These are phyloP conservation scores for Rhyacichthys aspro DNA, from an alignment of 2,797 vertebrate species.

Conservation along the genomic window DNA sequence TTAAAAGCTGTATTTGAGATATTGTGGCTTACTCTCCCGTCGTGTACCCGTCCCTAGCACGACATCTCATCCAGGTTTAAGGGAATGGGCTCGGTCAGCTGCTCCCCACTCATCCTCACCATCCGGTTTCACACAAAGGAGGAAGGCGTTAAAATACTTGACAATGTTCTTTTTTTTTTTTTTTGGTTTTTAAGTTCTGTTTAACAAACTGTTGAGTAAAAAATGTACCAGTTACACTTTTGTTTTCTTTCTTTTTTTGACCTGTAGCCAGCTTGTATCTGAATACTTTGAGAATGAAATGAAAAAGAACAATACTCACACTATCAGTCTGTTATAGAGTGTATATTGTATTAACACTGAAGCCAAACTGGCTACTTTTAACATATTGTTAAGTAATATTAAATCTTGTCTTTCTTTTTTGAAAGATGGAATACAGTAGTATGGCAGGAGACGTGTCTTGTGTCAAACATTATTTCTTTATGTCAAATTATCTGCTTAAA, in stretches of 20 bases:
- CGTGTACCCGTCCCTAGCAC: conserved; percentile 81
- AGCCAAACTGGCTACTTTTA: conserved; percentile 99
- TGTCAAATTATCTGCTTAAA: not conserved
- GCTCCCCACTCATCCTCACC: conserved; percentile 46
- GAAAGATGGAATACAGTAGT: conserved; percentile 99
- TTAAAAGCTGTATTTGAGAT: conserved; percentile 84
- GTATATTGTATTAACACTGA: conserved; percentile 99
- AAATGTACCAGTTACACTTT: conserved; percentile 93
- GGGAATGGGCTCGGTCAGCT: conserved; percentile 83
- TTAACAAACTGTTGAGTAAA: conserved; percentile 89
- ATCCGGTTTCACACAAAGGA: conserved; percentile 72
- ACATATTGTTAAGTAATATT: conserved; percentile 99
- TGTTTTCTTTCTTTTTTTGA: conserved; percentile 83
- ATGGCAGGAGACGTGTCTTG: conserved; percentile 88
- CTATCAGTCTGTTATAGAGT: conserved; percentile 98
- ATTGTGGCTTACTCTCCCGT: conserved; percentile 86
- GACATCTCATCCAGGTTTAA: conserved; percentile 82
- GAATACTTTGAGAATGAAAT: conserved; percentile 91
- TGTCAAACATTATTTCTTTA: conserved; percentile 72
- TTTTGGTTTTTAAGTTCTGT: conserved; percentile 80
- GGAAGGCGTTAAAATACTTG: conserved; percentile 82
- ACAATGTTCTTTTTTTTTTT: conserved; percentile 74
- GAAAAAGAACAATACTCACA: conserved; percentile 91
- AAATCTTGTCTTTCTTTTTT: conserved; percentile 99
- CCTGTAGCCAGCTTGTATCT: conserved; percentile 98